A percentile compares a stretch with the other conserved stretches of the same genome.
phyloP scores from a whole-genome alignment of 2,113 vertebrate genomes.

The Tenebrosternarchus preto region DNA sequence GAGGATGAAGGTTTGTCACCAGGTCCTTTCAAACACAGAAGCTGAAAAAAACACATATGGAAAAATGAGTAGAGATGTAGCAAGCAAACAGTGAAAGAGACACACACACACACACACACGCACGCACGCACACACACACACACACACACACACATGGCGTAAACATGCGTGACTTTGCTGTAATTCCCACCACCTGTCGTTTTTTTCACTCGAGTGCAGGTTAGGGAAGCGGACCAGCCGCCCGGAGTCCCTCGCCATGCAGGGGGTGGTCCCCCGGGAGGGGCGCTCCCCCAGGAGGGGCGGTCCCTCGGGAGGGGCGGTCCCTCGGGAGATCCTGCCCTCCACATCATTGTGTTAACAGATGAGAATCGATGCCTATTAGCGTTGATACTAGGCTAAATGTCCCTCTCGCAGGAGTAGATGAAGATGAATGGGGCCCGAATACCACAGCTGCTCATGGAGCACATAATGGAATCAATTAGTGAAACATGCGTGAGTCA shows the following conservation, averaged over 20 bases:
- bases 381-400: slow-evolving; percentile 53
- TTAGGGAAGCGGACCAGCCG: no score
- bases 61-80: neutral
- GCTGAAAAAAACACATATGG: neutral
- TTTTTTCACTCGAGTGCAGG: no score
- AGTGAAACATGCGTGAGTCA: slow-evolving; percentile 65
- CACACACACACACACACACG: no score
- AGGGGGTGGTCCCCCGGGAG: no score
- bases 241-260: no score
- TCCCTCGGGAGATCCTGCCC: no score
- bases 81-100: slow-evolving; percentile 30
- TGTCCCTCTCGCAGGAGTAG: slow-evolving; percentile 53
- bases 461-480: slow-evolving; percentile 70
- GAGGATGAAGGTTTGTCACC: neutral
- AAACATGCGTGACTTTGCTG: no score
- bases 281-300: no score
- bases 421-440: slow-evolving; percentile 66
- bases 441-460: slow-evolving; percentile 57
- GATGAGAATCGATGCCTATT: slow-evolving; percentile 54
- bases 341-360: slow-evolving; percentile 7
- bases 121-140: no score
- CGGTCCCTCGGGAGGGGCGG: no score
- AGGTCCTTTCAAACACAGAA: neutral
- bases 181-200: no score
- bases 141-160: no score